phyloP scores from a whole-genome alignment of 2,888 invertebrate genomes.

The Melipona beecheii region DNA sequence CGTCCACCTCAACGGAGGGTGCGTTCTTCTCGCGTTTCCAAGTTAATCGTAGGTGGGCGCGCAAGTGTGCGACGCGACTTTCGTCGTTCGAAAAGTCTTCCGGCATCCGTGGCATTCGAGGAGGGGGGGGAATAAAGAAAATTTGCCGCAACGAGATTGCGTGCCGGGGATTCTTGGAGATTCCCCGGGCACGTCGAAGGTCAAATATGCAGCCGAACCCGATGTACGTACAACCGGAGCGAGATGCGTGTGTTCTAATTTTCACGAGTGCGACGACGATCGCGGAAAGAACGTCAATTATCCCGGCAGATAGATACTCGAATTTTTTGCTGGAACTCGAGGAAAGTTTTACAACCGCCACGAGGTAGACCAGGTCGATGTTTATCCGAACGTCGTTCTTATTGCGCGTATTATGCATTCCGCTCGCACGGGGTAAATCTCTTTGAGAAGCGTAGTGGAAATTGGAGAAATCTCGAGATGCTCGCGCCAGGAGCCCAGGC shows the following conservation, averaged over 20 bases:
- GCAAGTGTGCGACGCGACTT: conserved; percentile 19
- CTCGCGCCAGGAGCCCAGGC: conserved; percentile 19
- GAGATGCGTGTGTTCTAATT: conserved; percentile 32
- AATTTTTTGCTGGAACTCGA: conserved; percentile 15
- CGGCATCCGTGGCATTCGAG: conserved; percentile 45
- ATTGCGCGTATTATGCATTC: conserved; percentile 68
- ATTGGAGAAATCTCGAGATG: conserved; percentile 66
- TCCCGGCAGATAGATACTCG: not conserved
- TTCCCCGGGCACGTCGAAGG: conserved; percentile 20
- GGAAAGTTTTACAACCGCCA: conserved; percentile 8
- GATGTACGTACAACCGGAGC: not conserved
- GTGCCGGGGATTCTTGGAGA: conserved; percentile 36
- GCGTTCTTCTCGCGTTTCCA: not conserved
- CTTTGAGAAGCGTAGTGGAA: conserved; percentile 67
- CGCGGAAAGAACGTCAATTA: conserved; percentile 43
- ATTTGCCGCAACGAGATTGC: conserved; percentile 43
- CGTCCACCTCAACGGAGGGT: not conserved
- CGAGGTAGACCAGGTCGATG: conserved; percentile 36
- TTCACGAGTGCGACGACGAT: not conserved
- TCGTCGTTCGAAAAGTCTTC: conserved; percentile 36
- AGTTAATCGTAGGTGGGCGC: not conserved
- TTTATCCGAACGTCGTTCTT: conserved; percentile 67
- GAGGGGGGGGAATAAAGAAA: conserved; percentile 2
- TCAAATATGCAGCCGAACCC: conserved; percentile 10
- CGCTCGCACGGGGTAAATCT: conserved; percentile 65